Evolutionary conservation across 2,888 invertebrate genomes (phyloP).

Genomic region (Ennomos quercinarius): DNA sequence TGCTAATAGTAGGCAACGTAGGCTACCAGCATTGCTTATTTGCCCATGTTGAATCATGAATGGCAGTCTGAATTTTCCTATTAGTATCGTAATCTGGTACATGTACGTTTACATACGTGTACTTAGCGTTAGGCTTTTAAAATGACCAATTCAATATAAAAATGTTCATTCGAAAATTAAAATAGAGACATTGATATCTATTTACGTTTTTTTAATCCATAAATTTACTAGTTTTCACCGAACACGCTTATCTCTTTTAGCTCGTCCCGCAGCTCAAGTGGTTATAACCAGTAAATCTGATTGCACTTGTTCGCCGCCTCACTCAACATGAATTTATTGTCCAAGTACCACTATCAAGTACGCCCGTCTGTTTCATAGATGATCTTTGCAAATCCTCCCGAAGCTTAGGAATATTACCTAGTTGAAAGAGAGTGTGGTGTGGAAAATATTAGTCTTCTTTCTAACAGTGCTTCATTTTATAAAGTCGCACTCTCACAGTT

Average conservation of each 20-base stretch:
- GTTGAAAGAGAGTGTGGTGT: background rate
- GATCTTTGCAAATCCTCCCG: constrained; percentile 27
- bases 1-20: too few relatives aligned
- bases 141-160: too few relatives aligned
- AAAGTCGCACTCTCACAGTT: background rate
- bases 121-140: too few relatives aligned
- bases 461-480: background rate
- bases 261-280: constrained; percentile 60
- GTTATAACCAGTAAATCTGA: constrained; percentile 71
- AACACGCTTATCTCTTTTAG: constrained; percentile 44
- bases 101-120: too few relatives aligned
- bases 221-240: too few relatives aligned
- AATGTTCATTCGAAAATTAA: too few relatives aligned
- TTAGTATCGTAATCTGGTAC: too few relatives aligned
- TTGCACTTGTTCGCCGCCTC: constrained; percentile 59
- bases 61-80: too few relatives aligned
- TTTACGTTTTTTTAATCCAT: too few relatives aligned
- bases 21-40: too few relatives aligned
- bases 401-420: background rate
- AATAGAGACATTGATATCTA: too few relatives aligned
- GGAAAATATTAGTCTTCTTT: background rate
- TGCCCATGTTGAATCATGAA: too few relatives aligned
- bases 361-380: constrained; percentile 56
- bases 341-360: constrained; percentile 60
- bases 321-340: constrained; percentile 76